Evolutionary conservation across 1,140 invertebrate species (phyloP).

Genomic region (Leptoteleia sp.): DNA sequence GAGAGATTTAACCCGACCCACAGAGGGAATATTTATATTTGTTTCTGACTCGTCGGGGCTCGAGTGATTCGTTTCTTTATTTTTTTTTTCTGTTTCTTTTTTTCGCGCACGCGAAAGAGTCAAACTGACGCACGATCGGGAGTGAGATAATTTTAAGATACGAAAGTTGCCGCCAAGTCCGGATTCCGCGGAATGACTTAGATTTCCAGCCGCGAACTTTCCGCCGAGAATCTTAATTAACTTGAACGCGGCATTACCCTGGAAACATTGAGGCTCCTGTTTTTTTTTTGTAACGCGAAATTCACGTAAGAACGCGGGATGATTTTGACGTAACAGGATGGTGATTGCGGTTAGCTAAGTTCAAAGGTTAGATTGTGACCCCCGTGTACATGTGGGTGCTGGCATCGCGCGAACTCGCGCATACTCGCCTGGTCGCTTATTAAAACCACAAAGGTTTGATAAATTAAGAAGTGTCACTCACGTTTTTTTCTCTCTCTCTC

Average conservation of each 20-base stretch:
- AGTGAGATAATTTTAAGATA: background rate
- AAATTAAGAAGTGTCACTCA: constrained; percentile 32
- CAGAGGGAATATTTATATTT: too few species aligned
- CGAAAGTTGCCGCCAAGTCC: too few species aligned
- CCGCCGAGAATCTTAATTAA: constrained; percentile 34
- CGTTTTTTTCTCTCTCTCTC: too few species aligned
- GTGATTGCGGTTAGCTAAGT: constrained; percentile 27
- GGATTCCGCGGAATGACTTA: background rate
- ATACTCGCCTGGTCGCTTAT: constrained; percentile 31
- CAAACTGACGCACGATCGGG: background rate
- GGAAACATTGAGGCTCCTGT: constrained; percentile 6
- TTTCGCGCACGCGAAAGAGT: background rate
- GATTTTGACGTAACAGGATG: constrained; percentile 21
- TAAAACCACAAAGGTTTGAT: constrained; percentile 40
- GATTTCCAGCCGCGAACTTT: constrained; percentile 9
- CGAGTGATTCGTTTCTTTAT: too few species aligned
- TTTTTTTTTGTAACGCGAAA: constrained; percentile 18
- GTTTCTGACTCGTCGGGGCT: too few species aligned
- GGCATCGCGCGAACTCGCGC: background rate
- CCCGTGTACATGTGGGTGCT: too few species aligned
- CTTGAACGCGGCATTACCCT: constrained; percentile 17
- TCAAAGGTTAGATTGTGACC: constrained; percentile 57
- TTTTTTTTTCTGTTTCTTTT: constrained; percentile 11
- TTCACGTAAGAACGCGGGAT: too few species aligned
- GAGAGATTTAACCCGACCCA: constrained; percentile 30